These are phyloP conservation scores for Nesoenas mayeri DNA, from an alignment of 2,113 vertebrate species.

Conservation along the genomic window DNA sequence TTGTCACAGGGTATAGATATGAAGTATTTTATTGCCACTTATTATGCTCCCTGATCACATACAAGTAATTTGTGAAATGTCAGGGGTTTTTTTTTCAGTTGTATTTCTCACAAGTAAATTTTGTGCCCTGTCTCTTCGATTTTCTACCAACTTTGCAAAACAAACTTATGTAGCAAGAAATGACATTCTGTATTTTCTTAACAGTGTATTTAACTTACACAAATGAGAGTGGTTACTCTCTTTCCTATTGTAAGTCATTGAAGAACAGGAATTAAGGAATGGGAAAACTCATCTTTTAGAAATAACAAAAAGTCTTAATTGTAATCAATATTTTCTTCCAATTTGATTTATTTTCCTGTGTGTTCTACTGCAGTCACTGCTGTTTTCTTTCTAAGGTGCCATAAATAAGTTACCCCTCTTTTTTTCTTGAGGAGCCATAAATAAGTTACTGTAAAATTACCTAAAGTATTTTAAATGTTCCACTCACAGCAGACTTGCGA, in stretches of 20 bases:
- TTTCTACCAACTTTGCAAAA: neutral
- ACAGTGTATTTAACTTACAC: neutral
- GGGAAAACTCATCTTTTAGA: neutral
- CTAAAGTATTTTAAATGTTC: neutral
- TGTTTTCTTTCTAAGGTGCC: neutral
- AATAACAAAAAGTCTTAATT: neutral
- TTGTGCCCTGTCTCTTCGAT: neutral
- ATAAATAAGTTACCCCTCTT: neutral
- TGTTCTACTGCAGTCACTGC: neutral
- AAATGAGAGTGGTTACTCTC: neutral
- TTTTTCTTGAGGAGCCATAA: neutral
- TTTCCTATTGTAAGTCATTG: neutral
- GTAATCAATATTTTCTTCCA: neutral
- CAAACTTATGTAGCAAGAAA: neutral
- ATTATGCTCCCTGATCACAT: neutral
- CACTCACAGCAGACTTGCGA: neutral
- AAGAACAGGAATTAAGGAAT: neutral
- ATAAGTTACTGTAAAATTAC: neutral
- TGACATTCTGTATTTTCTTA: neutral
- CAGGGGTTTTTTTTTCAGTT: neutral
- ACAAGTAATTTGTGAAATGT: neutral
- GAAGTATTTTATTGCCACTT: neutral
- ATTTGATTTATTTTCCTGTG: neutral
- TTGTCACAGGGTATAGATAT: neutral
- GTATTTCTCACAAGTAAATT: neutral